Base-by-base conservation (phyloP, 2,113 vertebrate genomes). In the Cinclus cinclus region DNA sequence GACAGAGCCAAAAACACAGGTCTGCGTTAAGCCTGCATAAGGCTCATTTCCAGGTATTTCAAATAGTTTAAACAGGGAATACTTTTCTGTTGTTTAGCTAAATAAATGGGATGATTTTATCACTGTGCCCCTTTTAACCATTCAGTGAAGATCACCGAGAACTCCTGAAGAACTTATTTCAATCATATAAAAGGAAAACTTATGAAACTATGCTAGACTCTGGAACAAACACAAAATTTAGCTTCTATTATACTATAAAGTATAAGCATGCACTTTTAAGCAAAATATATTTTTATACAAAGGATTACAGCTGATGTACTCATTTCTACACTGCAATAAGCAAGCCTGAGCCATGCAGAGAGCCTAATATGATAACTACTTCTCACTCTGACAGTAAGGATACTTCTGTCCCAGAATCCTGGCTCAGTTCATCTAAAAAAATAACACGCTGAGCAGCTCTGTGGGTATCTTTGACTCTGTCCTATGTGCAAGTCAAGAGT, bases 331-430 rank as follows among this genome's bases (percentile, higher is more conserved):
- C 27, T 11, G 27, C 64, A 91, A 41, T 73, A 88, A 83, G 81
- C 10, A 24, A 81, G 49, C 25, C 47, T 63, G 21, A 56, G 95
- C 90, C 96, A 73, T 25, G 89, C 83, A 94, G 96, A 94, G 93
- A 92, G 86, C 60, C 79, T 96, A 96, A 96, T 90, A 97, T 14
- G 86, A 96, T 95, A 97, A 96, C 73, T 85, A 52, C 77, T 94
- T 94, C 94, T 93, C 96, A 96, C 89, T 94, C 84, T 95, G 90
- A 96, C 89, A 96, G 86, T 75, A 78, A 90, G 88, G 82, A 93
- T 87, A 94, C 46, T 0, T 58, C 90, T 95, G 89, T 91, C 93
- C 79, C 92, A 90, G 79, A 83, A 94, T 95, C 87, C 90, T 94
- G 95, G 92, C 95, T 96, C 91, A 62, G 58, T 80, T 95, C 76